Conservation (phyloP, 2,797 vertebrate genomes). For the Leucoraja ocellata region DNA sequence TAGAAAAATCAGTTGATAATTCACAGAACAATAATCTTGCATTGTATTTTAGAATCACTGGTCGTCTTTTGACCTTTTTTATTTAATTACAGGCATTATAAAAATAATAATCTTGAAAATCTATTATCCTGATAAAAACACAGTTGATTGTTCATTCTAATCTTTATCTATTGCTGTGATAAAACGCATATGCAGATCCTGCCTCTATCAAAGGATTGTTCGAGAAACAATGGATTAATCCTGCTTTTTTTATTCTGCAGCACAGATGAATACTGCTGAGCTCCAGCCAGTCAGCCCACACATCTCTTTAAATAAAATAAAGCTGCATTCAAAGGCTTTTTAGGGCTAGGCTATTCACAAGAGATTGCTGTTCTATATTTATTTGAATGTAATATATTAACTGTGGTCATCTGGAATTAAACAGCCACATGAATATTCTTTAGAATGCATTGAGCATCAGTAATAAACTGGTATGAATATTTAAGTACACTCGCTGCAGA, state of each 20-base stretch:
- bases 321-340: neutral
- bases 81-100: neutral
- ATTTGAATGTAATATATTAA: constrained; percentile 17
- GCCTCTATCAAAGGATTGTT: constrained; percentile 23
- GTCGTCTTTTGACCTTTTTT: neutral
- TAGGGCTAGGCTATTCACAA: neutral
- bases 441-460: neutral
- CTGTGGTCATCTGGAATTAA: neutral
- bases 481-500: neutral
- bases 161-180: neutral
- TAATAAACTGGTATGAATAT: constrained; percentile 15
- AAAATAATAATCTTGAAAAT: constrained; percentile 11
- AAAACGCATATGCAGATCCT: constrained; percentile 15
- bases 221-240: constrained; percentile 26
- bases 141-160: neutral
- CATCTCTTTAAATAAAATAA: constrained; percentile 3
- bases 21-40: neutral
- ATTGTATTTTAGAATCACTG: neutral
- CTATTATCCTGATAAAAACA: neutral
- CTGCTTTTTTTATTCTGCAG: neutral
- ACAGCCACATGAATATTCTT: neutral
- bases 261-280: neutral
- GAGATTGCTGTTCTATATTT: constrained; percentile 24
- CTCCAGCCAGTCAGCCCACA: neutral
- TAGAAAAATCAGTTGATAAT: neutral